Evolutionary conservation across 2,113 vertebrate species (phyloP), one percentile per base, ranked within the genome.

Genomic region (Daboia siamensis): DNA sequence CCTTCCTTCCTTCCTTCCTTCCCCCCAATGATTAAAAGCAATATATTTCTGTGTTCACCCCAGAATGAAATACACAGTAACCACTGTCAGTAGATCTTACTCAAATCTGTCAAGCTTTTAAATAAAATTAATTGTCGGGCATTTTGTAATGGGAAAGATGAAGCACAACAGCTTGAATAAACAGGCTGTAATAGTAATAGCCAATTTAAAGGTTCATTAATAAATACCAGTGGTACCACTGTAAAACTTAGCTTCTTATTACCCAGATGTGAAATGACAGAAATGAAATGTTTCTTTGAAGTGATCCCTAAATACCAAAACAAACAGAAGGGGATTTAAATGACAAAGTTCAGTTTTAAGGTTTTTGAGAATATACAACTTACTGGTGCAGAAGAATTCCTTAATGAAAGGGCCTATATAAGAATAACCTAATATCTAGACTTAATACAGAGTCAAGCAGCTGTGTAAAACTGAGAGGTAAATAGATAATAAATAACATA

Each of bases 171-270:
- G 91, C 51, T 93, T 92, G 5, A 20, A 92, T 90, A 96, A 96
- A 92, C 9, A 95, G 61, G 3, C 29, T 95, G 0, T 93, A 92
- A 90, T 61, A 69, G 29, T 94, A 92, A 94, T 84, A 88, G 51
- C 44, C 46, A 93, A 61, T 96, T 95, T 96, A 95, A 95, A 95
- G 56, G 69, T 95, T 95, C 93, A 91, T 96, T 96, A 93, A 92
- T 89, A 95, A 94, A 95, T 93, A 94, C 3, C 89, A 92, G 29
- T 90, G 24, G 57, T 92, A 91, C 5, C 29, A 87, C 33, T 89
- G 1, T 94, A 93, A 90, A 52, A 56, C 59, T 87, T 86, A 91
- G 11, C n/a, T 90, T 96, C 69, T 91, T 88, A 11, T 94, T 46
- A 93, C 59, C 90, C 86, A 94, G 87, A 93, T 94, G 39, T 88